Evolutionary conservation across 2,888 invertebrate species (phyloP).

Genomic region (Portevinia maculata): DNA sequence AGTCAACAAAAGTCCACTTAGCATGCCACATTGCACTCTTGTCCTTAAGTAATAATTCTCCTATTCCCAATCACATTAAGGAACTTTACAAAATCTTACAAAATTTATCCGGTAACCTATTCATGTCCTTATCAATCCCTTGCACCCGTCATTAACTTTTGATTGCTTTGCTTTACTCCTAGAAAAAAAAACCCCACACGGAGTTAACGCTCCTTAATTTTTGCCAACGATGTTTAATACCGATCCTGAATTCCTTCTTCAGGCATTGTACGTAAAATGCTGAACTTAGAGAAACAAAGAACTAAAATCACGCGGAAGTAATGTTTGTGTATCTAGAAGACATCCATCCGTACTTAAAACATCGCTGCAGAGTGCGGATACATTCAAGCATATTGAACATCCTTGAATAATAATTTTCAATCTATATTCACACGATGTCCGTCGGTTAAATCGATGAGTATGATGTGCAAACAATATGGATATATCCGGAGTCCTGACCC

Average conservation of each 20-base stretch:
- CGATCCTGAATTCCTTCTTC: neutral
- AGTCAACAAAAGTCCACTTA: neutral
- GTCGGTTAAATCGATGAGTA: conserved; percentile 71
- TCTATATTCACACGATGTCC: conserved; percentile 73
- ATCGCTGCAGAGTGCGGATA: conserved; percentile 29
- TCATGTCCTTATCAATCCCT: conserved; percentile 47
- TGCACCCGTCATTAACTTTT: conserved; percentile 62
- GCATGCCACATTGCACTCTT: neutral
- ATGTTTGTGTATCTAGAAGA: conserved; percentile 33
- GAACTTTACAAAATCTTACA: neutral
- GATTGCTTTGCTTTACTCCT: conserved; percentile 31
- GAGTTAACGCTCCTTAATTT: conserved; percentile 25
- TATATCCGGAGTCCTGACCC: conserved; percentile 39
- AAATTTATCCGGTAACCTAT: neutral
- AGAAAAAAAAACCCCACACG: neutral
- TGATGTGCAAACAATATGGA: conserved; percentile 73
- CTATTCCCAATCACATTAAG: conserved; percentile 14
- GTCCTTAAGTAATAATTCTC: conserved; percentile 4
- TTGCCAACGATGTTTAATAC: conserved; percentile 41
- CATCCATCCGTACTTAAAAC: conserved; percentile 21
- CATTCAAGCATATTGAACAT: conserved; percentile 49
- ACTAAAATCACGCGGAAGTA: conserved; percentile 53
- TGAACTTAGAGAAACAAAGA: neutral
- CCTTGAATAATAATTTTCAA: conserved; percentile 74
- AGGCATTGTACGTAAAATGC: neutral